Evolutionary conservation across 2,113 vertebrate species (phyloP), one percentile per base, ranked within the genome.

Genomic region (Corythoichthys intestinalis): DNA sequence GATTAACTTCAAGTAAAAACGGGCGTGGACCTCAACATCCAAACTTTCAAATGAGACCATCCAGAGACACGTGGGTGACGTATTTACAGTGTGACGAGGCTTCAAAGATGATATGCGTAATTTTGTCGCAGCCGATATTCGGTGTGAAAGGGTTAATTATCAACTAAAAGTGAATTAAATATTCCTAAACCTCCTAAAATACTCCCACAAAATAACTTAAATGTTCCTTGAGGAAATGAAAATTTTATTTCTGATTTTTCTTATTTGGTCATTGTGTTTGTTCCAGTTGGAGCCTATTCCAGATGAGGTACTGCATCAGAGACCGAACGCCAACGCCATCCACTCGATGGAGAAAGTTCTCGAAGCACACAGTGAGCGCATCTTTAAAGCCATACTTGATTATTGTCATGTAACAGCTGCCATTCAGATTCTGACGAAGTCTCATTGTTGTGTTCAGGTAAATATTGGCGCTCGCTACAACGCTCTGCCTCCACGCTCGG

Each of bases 291-390:
- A 91, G 38, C 94, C 95, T 64, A 91, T 98, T 58, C 91, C 96
- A 1, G 94, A 96, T 10, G 93, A 96, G 71, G 89, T 97, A 49
- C 77, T 99, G 41, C 94, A 96, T 79, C 94, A 96, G 84, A 93
- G 94, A 63, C 94, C 96, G 38, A 98, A 98, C 0, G 83, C 91
- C 44, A 98, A 98, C 0, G 95, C 96, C 0, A 89, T 98, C 54
- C 94, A 83, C 74, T 98, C 96, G 44, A 94, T 99, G 93, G 96
- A 99, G 88, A 98, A 94, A 77, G 96, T 99, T 28, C 87, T 98
- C 4, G 94, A 96, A 80, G 90, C 91, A 74, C 97, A 99, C 54
- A 91, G 97, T 99, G 84, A 94, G 95, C 95, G 38, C 58, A 38
- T 28, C 49, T 58, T 4, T 35, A 57, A 2, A 1, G 7, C 44